A percentile compares a stretch with the other conserved stretches of the same genome.
Evolutionary conservation across 1,140 invertebrate species (phyloP).

Genomic region (Drosophila serrata): DNA sequence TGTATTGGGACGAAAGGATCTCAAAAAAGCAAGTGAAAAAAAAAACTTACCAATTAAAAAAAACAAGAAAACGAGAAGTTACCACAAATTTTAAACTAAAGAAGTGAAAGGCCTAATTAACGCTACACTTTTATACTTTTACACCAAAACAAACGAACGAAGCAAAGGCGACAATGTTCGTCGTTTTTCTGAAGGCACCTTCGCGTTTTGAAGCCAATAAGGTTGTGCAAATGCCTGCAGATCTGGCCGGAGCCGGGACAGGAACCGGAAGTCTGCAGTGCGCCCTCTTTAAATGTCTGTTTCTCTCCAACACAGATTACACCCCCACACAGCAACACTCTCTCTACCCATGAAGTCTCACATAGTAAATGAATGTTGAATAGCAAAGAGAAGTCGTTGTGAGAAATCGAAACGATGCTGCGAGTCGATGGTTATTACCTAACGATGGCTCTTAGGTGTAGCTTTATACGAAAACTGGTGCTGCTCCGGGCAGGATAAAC

Average conservation of each 20-base stretch:
- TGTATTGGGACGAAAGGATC: conserved; percentile 22
- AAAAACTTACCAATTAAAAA: conserved; percentile 11
- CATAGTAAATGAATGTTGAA: conserved; percentile 48
- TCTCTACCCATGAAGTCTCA: conserved; percentile 23
- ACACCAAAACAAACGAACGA: conserved; percentile 64
- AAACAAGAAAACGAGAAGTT: conserved; percentile 52
- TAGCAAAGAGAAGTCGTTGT: conserved; percentile 15
- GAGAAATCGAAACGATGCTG: conserved; percentile 16
- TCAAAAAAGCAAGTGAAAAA: conserved; percentile 29
- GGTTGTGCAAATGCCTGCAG: conserved; percentile 78
- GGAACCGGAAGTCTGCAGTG: conserved; percentile 48
- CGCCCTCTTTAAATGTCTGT: conserved; percentile 77
- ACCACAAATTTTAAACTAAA: conserved; percentile 75
- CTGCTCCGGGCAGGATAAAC: conserved; percentile 2
- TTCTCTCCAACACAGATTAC: conserved; percentile 40
- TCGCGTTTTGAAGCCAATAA: conserved; percentile 76
- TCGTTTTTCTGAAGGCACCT: conserved; percentile 66
- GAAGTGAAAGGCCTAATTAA: conserved; percentile 56
- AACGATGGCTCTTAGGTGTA: conserved; percentile 31
- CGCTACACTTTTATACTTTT: conserved; percentile 85
- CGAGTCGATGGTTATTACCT: conserved; percentile 9
- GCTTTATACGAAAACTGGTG: conserved; percentile 24
- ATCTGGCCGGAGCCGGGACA: not conserved
- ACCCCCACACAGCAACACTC: conserved; percentile 29
- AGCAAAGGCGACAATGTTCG: conserved; percentile 33